Percentiles rank a stretch among this genome's conserved stretches.
Evolutionary conservation across 2,113 vertebrate genomes (phyloP).

Genomic region (Ploceus nigricollis): DNA sequence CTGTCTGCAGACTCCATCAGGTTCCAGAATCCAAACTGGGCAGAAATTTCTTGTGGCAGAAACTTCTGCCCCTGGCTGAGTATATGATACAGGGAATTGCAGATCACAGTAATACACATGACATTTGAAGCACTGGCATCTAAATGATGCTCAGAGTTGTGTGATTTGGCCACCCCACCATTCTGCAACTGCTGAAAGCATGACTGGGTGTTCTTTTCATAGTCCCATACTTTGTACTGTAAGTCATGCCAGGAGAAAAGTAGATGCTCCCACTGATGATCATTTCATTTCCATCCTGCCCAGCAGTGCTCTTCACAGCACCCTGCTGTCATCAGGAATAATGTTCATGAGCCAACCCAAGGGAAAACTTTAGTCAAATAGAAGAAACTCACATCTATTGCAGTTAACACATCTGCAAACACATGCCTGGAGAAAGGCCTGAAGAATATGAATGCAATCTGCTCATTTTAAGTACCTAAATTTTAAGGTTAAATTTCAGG

Average conservation of each 20-base stretch:
- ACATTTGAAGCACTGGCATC: background rate
- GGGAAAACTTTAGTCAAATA: background rate
- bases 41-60: background rate
- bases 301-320: background rate
- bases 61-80: background rate
- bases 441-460: background rate
- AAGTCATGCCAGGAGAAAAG: background rate
- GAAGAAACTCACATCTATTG: conserved; percentile 3
- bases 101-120: background rate
- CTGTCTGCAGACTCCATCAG: background rate
- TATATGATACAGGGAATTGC: background rate
- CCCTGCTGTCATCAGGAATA: conserved; percentile 32
- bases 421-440: conserved; percentile 4
- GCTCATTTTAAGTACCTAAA: background rate
- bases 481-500: background rate
- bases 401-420: conserved; percentile 47
- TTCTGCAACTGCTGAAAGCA: background rate
- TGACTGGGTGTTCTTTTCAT: background rate
- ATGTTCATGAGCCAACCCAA: background rate
- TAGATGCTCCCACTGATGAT: background rate
- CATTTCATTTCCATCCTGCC: background rate
- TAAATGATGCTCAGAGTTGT: background rate
- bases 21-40: background rate
- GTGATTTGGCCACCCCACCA: background rate
- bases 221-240: background rate